Evolutionary conservation across 1,140 invertebrate species (phyloP).

Genomic region (Scaptomyza hsui): DNA sequence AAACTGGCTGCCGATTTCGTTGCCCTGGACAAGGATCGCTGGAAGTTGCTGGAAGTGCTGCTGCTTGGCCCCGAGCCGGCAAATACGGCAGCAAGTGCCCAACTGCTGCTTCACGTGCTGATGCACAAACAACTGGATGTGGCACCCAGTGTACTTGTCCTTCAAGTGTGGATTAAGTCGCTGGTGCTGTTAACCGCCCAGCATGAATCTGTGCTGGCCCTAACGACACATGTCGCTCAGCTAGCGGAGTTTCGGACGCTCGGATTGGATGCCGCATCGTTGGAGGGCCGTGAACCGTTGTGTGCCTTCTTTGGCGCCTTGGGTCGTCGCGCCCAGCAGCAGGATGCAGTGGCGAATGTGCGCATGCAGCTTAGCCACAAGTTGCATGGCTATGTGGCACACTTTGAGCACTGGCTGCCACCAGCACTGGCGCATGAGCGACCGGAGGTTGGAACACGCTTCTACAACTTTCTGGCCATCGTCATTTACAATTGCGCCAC

Average conservation of each 20-base stretch:
- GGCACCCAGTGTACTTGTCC: slow-evolving; percentile 32
- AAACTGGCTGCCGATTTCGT: slow-evolving; percentile 72
- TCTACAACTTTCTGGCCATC: slow-evolving; percentile 80
- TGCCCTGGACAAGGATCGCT: slow-evolving; percentile 24
- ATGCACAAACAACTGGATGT: background rate
- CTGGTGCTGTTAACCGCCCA: slow-evolving; percentile 65
- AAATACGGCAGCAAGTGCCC: slow-evolving; percentile 62
- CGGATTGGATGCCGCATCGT: slow-evolving; percentile 40
- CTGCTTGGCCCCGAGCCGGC: slow-evolving; percentile 49
- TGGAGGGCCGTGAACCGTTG: slow-evolving; percentile 67
- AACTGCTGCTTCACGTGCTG: slow-evolving; percentile 64
- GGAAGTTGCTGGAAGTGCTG: slow-evolving; percentile 47
- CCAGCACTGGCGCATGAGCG: slow-evolving; percentile 41
- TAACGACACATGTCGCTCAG: slow-evolving; percentile 47
- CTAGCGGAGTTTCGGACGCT: slow-evolving; percentile 57
- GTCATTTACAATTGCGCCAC: slow-evolving; percentile 79
- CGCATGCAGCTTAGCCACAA: slow-evolving; percentile 70
- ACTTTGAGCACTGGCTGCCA: slow-evolving; percentile 77
- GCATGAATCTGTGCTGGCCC: slow-evolving; percentile 54
- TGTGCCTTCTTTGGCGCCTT: slow-evolving; percentile 72
- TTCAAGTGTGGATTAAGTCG: slow-evolving; percentile 78
- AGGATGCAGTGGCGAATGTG: slow-evolving; percentile 34
- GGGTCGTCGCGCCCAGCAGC: slow-evolving; percentile 58
- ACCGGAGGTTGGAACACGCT: slow-evolving; percentile 62
- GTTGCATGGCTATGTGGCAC: slow-evolving; percentile 66